These are phyloP conservation scores for Phytoseiulus persimilis DNA, from an alignment of 2,888 invertebrate species.

Conservation along the genomic window DNA sequence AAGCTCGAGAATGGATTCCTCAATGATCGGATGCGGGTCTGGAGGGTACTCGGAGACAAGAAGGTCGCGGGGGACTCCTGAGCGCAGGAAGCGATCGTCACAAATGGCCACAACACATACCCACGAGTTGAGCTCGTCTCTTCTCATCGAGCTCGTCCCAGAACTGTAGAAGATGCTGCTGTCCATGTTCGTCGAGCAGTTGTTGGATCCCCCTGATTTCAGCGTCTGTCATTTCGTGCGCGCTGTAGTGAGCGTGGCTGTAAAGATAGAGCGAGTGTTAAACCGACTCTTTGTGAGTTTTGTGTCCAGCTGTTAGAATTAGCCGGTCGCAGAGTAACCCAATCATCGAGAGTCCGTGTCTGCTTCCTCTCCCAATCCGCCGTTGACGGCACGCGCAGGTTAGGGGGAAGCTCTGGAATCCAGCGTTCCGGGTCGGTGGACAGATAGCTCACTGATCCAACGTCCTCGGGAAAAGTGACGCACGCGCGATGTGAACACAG, in stretches of 20 bases:
- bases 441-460: too few relatives aligned
- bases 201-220: neutral
- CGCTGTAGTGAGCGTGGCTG: constrained; percentile 21
- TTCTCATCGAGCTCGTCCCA: constrained; percentile 67
- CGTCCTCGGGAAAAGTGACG: too few relatives aligned
- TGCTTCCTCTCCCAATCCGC: too few relatives aligned
- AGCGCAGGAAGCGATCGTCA: neutral
- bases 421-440: too few relatives aligned
- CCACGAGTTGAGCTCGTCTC: constrained; percentile 54
- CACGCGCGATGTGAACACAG: too few relatives aligned
- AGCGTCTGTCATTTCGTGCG: neutral
- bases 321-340: neutral
- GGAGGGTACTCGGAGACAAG: too few relatives aligned
- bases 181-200: constrained; percentile 58
- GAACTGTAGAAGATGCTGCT: constrained; percentile 71
- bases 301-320: neutral
- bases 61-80: neutral
- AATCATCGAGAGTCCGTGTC: neutral
- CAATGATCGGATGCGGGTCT: too few relatives aligned
- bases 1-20: too few relatives aligned
- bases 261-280: neutral
- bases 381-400: too few relatives aligned
- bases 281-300: neutral
- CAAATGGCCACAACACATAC: constrained; percentile 48
- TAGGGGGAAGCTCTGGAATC: too few relatives aligned